Conservation (phyloP, 2,113 vertebrate genomes). For the Cheirogaleus medius region DNA sequence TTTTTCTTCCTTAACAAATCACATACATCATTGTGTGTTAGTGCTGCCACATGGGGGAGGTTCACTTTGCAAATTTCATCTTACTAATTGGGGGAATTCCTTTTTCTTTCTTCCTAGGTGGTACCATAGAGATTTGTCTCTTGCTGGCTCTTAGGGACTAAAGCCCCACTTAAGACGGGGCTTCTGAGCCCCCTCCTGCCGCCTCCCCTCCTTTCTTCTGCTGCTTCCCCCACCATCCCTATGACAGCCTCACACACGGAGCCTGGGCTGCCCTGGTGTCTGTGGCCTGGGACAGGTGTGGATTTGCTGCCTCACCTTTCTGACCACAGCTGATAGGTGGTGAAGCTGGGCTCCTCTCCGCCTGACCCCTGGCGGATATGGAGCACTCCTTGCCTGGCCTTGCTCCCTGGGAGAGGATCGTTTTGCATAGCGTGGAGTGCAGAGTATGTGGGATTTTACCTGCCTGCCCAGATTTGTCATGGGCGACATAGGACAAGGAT, state of each 20-base stretch:
- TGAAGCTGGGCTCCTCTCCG: neutral
- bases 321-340: neutral
- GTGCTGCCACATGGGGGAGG: fast-evolving
- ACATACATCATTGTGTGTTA: constrained; percentile 1
- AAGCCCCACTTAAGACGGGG: neutral
- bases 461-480: neutral
- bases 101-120: neutral
- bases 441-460: neutral
- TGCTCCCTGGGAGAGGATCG: neutral
- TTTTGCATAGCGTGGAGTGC: neutral
- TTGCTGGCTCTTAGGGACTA: neutral
- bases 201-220: neutral
- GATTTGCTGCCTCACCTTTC: neutral
- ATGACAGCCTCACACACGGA: neutral
- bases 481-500: neutral
- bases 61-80: neutral
- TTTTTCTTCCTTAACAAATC: constrained; percentile 53
- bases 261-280: neutral
- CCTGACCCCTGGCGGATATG: neutral
- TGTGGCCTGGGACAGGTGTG: neutral
- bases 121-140: neutral
- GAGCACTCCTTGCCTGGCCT: neutral
- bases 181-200: neutral
- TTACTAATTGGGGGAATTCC: neutral
- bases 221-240: neutral